Conservation (phyloP, 1,140 invertebrate species). For the Notospermus geniculatus region DNA sequence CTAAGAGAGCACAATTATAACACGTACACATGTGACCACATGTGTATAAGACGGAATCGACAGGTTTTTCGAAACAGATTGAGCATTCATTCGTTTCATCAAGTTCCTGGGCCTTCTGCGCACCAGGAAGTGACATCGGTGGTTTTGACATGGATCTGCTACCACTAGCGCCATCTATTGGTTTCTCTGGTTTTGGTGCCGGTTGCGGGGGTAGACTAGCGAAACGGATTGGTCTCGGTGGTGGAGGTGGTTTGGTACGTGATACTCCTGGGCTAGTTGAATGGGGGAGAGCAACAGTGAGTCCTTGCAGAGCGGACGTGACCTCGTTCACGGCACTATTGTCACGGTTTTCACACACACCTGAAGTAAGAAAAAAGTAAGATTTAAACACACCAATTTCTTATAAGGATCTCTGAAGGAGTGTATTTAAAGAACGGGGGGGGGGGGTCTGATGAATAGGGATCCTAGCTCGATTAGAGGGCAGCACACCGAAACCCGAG, state of each 20-base stretch:
- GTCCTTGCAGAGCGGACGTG: no score
- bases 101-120: neutral
- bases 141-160: neutral
- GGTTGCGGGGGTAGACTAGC: no score
- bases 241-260: no score
- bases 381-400: no score
- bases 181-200: neutral
- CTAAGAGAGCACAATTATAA: conserved; percentile 88
- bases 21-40: conserved; percentile 99
- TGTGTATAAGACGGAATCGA: conserved; percentile 91
- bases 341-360: neutral
- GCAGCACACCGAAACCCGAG: no score
- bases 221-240: no score
- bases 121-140: neutral
- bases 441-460: no score
- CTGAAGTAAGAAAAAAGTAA: neutral
- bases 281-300: no score
- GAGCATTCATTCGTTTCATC: conserved; percentile 70
- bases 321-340: neutral
- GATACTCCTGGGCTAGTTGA: no score
- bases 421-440: no score
- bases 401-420: no score
- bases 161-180: neutral
- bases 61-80: conserved; percentile 89
- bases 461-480: no score